Evolutionary conservation across 2,797 vertebrate genomes (phyloP).

Genomic region (Falco peregrinus): DNA sequence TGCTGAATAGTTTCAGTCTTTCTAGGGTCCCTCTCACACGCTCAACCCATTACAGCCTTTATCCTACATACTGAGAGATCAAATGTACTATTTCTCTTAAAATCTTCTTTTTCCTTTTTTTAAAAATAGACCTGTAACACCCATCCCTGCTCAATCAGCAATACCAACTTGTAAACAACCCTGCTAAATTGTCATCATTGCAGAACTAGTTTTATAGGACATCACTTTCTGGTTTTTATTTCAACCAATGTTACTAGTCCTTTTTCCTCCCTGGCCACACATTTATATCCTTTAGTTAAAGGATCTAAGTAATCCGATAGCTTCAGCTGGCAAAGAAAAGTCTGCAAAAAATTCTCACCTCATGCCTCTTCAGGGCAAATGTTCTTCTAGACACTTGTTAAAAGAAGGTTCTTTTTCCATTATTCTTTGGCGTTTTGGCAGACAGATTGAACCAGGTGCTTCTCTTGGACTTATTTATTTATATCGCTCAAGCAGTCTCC

Average conservation of each 20-base stretch:
- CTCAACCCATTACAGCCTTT: neutral
- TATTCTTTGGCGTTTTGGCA: slow-evolving; percentile 28
- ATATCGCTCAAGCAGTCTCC: slow-evolving; percentile 5
- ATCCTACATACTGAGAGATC: neutral
- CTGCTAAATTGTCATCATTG: neutral
- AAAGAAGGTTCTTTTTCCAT: slow-evolving; percentile 17
- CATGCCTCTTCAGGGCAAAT: neutral
- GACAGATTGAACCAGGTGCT: slow-evolving; percentile 28
- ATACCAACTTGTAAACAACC: neutral
- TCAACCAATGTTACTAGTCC: neutral
- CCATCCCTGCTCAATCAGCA: neutral
- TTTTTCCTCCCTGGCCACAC: neutral
- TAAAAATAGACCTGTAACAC: neutral
- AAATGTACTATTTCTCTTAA: neutral
- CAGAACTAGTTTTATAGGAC: neutral
- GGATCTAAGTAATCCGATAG: neutral
- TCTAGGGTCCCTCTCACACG: neutral
- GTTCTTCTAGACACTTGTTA: neutral
- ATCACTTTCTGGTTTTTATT: neutral
- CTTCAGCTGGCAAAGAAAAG: neutral
- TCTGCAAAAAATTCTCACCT: neutral
- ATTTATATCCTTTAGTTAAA: neutral
- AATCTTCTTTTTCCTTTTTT: neutral
- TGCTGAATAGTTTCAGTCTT: neutral
- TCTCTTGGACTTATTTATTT: slow-evolving; percentile 41